Base-by-base conservation (phyloP, 2,888 invertebrate genomes). In the Ornithoptera alexandrae region DNA sequence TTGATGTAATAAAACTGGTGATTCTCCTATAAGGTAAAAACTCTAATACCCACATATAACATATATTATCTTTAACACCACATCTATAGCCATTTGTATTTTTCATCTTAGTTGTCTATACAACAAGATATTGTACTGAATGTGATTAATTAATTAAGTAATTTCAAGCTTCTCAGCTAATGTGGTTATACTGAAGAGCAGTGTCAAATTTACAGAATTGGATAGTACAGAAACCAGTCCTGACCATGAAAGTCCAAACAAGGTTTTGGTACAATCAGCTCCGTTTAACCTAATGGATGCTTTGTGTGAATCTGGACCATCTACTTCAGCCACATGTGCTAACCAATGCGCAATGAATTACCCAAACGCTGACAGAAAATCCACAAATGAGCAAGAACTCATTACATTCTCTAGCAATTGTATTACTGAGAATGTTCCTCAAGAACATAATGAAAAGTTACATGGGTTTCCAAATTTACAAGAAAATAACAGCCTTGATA, bases 341-440 rank as follows among this genome's bases (percentile, higher is more conserved):
- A 87, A 88, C 72, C 73, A 74, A 56, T 85, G 85, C 57, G 83
- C 82, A 0, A 72, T 82, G 0, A 81, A 83, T 56, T 84, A 81
- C 63, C 81, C 81, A 0, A 77, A 76, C 6, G 74, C 75, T 24
- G 75, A 72, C 0, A 85, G 81, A 70, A 73, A 79, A 2, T 78
- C 82, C 0, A 87, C 83, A 69, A 75, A 80, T 20, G 84, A 88
- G 0, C 86, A 88, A 58, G 42, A 78, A 1, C 75, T 91, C 10
- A 92, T 91, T 67, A 77, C 79, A 0, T 90, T 91, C 75, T 91
- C 91, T 0, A 90, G 87, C 71, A 70, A 82, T 0, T 88, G 83
- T 42, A 89, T 90, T 0, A 81, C 85, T 0, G 90, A 89, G 65
- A 90, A 88, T 72, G 79, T 90, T 53, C 6, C 53, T n/a, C 18